Conservation (phyloP, 2,113 vertebrate species). For the Bambusicola thoracicus region DNA sequence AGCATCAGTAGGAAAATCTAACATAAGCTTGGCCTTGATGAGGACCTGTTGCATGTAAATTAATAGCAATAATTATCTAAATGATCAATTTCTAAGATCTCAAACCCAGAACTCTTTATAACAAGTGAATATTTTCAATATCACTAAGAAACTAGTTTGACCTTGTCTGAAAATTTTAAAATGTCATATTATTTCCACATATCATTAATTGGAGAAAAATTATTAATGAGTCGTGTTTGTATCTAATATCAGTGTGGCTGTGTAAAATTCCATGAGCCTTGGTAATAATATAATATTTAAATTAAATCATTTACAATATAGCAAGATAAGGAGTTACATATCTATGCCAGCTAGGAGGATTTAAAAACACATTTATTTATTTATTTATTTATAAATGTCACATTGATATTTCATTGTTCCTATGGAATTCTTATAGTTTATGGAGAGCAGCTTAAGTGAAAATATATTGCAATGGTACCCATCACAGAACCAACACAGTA, state of each 20-base stretch:
- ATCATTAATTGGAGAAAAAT: slow-evolving; percentile 14
- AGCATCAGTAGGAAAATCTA: not conserved
- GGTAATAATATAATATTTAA: not conserved
- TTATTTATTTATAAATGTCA: not conserved
- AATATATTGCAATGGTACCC: slow-evolving; percentile 6
- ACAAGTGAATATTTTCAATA: slow-evolving; percentile 8
- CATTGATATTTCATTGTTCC: slow-evolving; percentile 34
- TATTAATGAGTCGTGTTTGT: slow-evolving; percentile 39
- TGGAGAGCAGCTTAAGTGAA: slow-evolving; percentile 19
- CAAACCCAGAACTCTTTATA: not conserved
- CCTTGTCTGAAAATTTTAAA: slow-evolving; percentile 30
- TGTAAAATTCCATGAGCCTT: slow-evolving; percentile 33
- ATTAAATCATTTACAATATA: not conserved
- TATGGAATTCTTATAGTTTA: not conserved
- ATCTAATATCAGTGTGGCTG: slow-evolving; percentile 18
- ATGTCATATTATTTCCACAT: slow-evolving; percentile 16
- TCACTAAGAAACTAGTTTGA: slow-evolving; percentile 47
- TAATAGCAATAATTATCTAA: slow-evolving; percentile 41
- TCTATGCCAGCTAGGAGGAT: not conserved
- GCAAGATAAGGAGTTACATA: not conserved
- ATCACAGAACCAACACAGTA: not conserved
- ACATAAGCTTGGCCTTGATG: not conserved
- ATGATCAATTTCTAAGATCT: not conserved
- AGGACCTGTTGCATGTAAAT: not conserved
- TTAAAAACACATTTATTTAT: not conserved